A percentile compares a stretch with the other conserved stretches of the same genome.
These are phyloP conservation scores for Argyrosomus japonicus DNA, from an alignment of 2,113 vertebrate genomes.

Conservation along the genomic window DNA sequence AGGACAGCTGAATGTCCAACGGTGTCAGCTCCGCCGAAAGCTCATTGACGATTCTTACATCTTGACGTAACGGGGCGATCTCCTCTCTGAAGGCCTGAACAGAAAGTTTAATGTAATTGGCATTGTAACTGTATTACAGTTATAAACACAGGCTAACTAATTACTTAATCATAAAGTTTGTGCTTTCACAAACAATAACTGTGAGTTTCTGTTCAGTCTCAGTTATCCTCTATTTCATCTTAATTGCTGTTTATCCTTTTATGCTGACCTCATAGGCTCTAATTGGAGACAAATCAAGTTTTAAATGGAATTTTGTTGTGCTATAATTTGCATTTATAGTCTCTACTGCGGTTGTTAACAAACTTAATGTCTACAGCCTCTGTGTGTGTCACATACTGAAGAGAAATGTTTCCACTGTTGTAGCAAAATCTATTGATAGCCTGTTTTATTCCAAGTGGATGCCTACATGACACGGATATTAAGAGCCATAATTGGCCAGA, in stretches of 20 bases:
- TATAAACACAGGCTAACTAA: neutral
- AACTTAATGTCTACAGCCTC: neutral
- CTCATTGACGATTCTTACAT: conserved; percentile 92
- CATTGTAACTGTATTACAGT: neutral
- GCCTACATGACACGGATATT: conserved; percentile 32
- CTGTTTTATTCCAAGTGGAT: conserved; percentile 9
- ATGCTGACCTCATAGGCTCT: conserved; percentile 11
- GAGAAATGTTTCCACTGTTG: neutral
- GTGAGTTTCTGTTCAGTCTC: neutral
- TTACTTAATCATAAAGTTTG: neutral
- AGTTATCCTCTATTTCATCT: neutral
- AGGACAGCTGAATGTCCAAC: conserved; percentile 93
- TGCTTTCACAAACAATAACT: conserved; percentile 1
- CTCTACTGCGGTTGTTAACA: neutral
- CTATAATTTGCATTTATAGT: conserved; percentile 28
- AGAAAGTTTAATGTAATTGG: neutral
- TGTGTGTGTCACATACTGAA: neutral
- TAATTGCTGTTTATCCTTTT: conserved; percentile 10
- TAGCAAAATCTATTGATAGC: conserved; percentile 31
- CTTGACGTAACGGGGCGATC: conserved; percentile 90
- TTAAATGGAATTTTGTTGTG: conserved; percentile 10
- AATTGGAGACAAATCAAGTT: conserved; percentile 14
- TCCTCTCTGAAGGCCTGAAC: conserved; percentile 92
- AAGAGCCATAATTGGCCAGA: conserved; percentile 30
- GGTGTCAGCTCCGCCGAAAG: conserved; percentile 92